Conservation (phyloP, 2,113 vertebrate species). For the Aegotheles bennettii region DNA sequence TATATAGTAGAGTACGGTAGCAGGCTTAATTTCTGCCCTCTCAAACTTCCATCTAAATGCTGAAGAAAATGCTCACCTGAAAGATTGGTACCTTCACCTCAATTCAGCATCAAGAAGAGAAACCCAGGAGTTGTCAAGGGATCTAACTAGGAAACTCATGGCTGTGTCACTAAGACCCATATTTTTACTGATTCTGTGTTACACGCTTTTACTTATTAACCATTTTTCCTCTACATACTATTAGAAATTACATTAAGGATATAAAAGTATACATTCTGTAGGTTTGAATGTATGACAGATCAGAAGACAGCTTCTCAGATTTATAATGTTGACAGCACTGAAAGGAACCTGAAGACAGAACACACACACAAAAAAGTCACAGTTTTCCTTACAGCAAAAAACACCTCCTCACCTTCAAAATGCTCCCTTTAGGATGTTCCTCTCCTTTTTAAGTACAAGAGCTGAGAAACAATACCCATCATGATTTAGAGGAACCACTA, state of each 20-base stretch:
- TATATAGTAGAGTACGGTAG: neutral
- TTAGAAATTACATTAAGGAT: neutral
- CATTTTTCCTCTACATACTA: neutral
- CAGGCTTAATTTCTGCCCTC: neutral
- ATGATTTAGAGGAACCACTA: slow-evolving; percentile 38
- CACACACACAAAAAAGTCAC: neutral
- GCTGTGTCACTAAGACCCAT: neutral
- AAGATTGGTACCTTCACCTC: neutral
- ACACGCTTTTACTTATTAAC: neutral
- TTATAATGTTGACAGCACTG: neutral
- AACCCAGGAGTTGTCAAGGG: neutral
- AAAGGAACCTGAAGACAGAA: neutral
- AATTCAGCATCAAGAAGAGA: neutral
- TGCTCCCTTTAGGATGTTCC: neutral
- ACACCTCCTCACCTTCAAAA: neutral
- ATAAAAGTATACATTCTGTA: neutral
- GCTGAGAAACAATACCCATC: neutral
- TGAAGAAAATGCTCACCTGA: neutral
- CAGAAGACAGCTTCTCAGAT: neutral
- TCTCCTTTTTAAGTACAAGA: slow-evolving; percentile 28
- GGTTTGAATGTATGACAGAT: neutral
- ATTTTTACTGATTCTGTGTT: neutral
- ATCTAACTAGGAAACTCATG: neutral
- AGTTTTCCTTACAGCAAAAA: neutral
- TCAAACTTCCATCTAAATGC: neutral